Evolutionary conservation across 2,797 vertebrate genomes (phyloP).

Genomic region (Falco naumanni): DNA sequence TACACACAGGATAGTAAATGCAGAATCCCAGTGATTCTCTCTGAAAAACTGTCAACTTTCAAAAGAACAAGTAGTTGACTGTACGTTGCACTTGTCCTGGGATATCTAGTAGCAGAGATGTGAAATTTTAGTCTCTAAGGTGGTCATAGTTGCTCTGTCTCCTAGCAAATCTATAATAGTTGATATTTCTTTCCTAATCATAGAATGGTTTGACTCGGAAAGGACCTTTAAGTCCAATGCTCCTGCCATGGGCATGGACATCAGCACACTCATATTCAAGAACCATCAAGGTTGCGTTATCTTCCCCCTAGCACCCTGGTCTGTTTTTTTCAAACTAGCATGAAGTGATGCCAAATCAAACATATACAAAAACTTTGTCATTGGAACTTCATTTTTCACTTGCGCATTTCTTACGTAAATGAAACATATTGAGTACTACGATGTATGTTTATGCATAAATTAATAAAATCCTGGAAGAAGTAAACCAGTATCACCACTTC

Average conservation of each 20-base stretch:
- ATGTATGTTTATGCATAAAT: not conserved
- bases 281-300: not conserved
- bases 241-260: not conserved
- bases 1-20: not conserved
- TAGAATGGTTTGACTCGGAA: not conserved
- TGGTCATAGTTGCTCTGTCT: not conserved
- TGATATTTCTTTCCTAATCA: not conserved
- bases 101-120: not conserved
- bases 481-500: not conserved
- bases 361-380: not conserved
- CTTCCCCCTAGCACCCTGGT: not conserved
- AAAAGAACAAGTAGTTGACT: not conserved
- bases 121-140: not conserved
- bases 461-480: not conserved
- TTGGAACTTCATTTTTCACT: not conserved
- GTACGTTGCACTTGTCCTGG: not conserved
- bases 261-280: not conserved
- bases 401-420: not conserved
- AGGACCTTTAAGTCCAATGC: not conserved
- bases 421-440: not conserved
- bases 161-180: not conserved
- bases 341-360: not conserved
- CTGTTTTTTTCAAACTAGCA: not conserved
- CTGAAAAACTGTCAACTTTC: not conserved
- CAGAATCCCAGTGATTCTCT: not conserved